These are phyloP conservation scores for Alectura lathami DNA, from an alignment of 2,113 vertebrate species.

Conservation along the genomic window DNA sequence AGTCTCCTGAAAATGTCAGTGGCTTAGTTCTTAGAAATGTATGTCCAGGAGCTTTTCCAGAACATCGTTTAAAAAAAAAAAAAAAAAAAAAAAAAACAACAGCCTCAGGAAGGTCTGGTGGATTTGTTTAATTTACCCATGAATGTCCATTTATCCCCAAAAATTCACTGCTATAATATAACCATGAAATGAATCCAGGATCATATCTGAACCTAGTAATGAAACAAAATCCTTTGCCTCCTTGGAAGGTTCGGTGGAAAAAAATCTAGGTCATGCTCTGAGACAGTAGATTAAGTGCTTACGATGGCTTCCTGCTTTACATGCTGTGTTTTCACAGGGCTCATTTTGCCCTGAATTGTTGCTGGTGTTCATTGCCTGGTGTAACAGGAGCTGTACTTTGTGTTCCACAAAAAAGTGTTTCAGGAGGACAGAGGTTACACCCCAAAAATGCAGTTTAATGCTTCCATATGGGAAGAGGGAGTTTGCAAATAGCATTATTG, in stretches of 20 bases:
- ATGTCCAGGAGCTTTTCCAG: not conserved
- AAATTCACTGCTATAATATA: not conserved
- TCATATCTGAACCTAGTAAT: not conserved
- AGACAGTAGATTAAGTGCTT: not conserved
- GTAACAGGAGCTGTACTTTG: accelerated
- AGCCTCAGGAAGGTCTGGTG: accelerated
- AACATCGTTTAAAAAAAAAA: no score
- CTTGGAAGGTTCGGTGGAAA: not conserved
- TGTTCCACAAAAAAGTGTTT: not conserved
- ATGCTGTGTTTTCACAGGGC: accelerated
- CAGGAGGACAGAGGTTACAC: not conserved
- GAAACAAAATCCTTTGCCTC: not conserved
- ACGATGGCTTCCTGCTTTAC: not conserved
- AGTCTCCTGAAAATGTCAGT: not conserved
- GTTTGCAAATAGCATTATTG: not conserved
- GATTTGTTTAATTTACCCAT: not conserved
- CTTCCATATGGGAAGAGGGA: accelerated
- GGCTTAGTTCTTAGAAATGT: not conserved
- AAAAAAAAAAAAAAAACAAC: no score
- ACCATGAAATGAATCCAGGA: accelerated
- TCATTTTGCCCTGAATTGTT: not conserved
- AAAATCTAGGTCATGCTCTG: constrained; percentile 34
- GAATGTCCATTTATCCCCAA: not conserved
- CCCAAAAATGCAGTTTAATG: accelerated
- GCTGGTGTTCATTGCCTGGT: accelerated